A percentile compares a stretch with the other conserved stretches of the same genome.
phyloP scores from a whole-genome alignment of 2,797 vertebrate species.

The Dipus sagitta region DNA sequence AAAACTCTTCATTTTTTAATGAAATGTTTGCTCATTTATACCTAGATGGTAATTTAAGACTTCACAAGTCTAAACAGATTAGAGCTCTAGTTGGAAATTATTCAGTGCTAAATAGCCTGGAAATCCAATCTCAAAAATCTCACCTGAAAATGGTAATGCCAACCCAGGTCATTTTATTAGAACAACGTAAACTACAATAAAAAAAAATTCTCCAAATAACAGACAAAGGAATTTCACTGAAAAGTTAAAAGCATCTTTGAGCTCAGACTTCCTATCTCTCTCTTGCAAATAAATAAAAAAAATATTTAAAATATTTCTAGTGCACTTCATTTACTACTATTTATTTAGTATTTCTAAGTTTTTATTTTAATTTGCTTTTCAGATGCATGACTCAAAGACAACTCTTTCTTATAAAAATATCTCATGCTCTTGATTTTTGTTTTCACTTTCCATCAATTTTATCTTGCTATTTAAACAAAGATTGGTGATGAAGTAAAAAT shows the following conservation, averaged over 20 bases:
- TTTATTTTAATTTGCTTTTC: background rate
- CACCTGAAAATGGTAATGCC: slow-evolving; percentile 63
- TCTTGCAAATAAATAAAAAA: too few species aligned
- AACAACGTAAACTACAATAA: slow-evolving; percentile 61
- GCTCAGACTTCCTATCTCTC: background rate
- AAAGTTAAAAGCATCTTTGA: slow-evolving; percentile 32
- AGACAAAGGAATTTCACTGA: slow-evolving; percentile 31
- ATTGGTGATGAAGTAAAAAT: background rate
- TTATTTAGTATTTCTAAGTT: too few species aligned
- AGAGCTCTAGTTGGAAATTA: slow-evolving; percentile 80
- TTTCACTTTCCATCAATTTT: background rate
- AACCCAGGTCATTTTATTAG: slow-evolving; percentile 65
- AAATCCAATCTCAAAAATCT: slow-evolving; percentile 80
- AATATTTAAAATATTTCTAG: too few species aligned
- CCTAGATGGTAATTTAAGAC: slow-evolving; percentile 82
- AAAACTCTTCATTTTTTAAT: slow-evolving; percentile 87
- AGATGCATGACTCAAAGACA: background rate
- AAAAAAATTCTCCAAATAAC: slow-evolving; percentile 32
- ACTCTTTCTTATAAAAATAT: background rate
- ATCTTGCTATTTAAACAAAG: background rate
- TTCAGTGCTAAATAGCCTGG: slow-evolving; percentile 81
- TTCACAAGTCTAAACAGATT: slow-evolving; percentile 82
- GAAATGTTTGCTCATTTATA: slow-evolving; percentile 88
- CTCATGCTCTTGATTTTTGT: background rate
- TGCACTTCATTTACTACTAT: too few species aligned